Evolutionary conservation across 2,888 invertebrate genomes (phyloP), one percentile per base, ranked within the genome.

Genomic region (Torymus tubicola): DNA sequence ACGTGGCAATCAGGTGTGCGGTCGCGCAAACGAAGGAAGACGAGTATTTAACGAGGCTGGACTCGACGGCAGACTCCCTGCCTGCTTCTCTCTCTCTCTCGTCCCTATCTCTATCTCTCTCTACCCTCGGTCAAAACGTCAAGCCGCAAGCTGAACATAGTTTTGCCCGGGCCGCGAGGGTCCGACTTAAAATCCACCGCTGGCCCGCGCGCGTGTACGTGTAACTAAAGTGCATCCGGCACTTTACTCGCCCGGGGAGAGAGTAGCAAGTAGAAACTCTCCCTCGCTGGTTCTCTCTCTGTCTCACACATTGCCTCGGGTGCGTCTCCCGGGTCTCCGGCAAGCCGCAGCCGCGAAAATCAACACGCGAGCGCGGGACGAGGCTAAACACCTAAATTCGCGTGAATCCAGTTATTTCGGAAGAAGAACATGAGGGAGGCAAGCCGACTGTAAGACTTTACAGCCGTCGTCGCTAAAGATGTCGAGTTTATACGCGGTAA

Each of bases 341-440:
- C 53, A 65, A 58, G 65, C 77, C 70, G 50, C 70, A 77, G 70
- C 70, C 58, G 65, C 64, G 70, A 78, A 70, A 78, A 71, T 78
- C 71, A 71, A 71, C 71, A 65, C 64, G 65, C 52, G n/a, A 55
- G 18, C 53, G 3, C 31, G 31, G 31, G 31, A 31, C 16, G 10
- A 57, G 42, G 42, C 21, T 57, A 75, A 74, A 74, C 58, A 74
- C 42, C 65, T 57, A 65, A 76, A 69, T 69, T 68, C 61, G 14
- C 52, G 31, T 14, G 53, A 58, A 68, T 76, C n/a, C 42, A 53
- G 61, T 69, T 69, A 69, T 52, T 24, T 61, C 5, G 31, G 31
- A 31, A 31, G 31, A 31, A 2, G 50, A 8, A 18, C 8, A 14
- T 12, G 50, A 58, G 16, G 12, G 8, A 58, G 16, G 42, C 16